Conservation (phyloP, 2,797 vertebrate genomes). For the Gallinago nigripennis region DNA sequence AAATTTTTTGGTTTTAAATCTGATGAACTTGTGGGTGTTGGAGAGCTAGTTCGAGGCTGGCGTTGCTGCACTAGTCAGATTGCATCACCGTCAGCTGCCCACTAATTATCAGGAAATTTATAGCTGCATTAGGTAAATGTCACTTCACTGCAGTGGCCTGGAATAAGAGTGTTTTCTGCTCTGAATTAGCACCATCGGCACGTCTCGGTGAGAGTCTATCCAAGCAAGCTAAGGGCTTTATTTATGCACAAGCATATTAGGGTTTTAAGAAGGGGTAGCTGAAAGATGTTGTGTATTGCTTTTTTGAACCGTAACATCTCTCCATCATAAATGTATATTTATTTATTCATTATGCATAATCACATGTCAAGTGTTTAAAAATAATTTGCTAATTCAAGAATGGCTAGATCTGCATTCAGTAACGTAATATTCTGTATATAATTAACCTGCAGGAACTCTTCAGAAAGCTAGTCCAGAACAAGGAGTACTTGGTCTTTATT, state of each 20-base stretch:
- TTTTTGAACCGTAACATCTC: slow-evolving; percentile 37
- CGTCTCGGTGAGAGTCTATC: slow-evolving; percentile 59
- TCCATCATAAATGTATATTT: neutral
- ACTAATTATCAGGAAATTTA: slow-evolving; percentile 91
- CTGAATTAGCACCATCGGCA: slow-evolving; percentile 75
- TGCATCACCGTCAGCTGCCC: slow-evolving; percentile 87
- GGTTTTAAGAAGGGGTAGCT: slow-evolving; percentile 46
- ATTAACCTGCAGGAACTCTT: neutral
- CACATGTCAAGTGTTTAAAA: neutral
- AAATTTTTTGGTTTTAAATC: neutral
- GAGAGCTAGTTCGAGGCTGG: slow-evolving; percentile 74
- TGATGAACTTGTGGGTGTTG: slow-evolving; percentile 65
- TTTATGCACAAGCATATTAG: slow-evolving; percentile 63
- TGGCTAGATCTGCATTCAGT: neutral
- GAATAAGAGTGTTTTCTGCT: slow-evolving; percentile 78
- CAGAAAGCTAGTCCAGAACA: neutral
- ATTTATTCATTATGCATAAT: slow-evolving; percentile 8
- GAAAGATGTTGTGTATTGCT: slow-evolving; percentile 27
- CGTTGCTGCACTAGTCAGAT: slow-evolving; percentile 79
- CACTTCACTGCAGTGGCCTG: slow-evolving; percentile 86
- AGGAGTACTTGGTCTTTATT: neutral
- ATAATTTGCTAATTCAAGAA: neutral
- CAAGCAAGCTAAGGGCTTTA: slow-evolving; percentile 67
- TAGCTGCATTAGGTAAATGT: slow-evolving; percentile 94
- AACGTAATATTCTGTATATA: neutral